Percentiles rank a stretch among this genome's conserved stretches.
Evolutionary conservation across 2,113 vertebrate species (phyloP).

Genomic region (Tonatia bakeri): DNA sequence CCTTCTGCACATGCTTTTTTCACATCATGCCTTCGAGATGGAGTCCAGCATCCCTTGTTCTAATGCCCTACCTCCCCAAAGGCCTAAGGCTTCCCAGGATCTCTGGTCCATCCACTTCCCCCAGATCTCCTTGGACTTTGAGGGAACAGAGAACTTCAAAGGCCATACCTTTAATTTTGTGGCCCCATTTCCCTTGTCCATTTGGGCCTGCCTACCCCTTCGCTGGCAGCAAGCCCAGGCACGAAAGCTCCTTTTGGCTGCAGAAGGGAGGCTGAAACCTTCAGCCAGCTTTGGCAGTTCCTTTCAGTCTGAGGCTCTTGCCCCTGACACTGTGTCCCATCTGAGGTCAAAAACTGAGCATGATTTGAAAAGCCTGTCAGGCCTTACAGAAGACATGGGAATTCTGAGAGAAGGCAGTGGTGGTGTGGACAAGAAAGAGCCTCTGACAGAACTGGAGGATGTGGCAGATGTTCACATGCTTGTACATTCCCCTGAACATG

Average conservation of each 20-base stretch:
- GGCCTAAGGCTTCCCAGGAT: slow-evolving; percentile 84
- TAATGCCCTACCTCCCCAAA: slow-evolving; percentile 49
- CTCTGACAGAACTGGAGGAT: slow-evolving; percentile 76
- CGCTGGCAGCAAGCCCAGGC: slow-evolving; percentile 78
- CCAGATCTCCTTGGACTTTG: slow-evolving; percentile 87
- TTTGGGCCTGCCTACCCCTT: slow-evolving; percentile 91
- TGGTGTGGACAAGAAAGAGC: slow-evolving; percentile 41
- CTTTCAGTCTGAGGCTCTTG: slow-evolving; percentile 53
- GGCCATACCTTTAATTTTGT: slow-evolving; percentile 88
- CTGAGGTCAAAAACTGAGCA: slow-evolving; percentile 83
- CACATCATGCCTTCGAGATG: slow-evolving; percentile 83
- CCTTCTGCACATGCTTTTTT: slow-evolving; percentile 88
- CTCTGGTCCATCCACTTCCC: slow-evolving; percentile 91
- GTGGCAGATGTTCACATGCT: slow-evolving; percentile 87
- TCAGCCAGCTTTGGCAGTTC: slow-evolving; percentile 82
- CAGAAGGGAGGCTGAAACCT: slow-evolving; percentile 78
- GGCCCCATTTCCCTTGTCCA: slow-evolving; percentile 89
- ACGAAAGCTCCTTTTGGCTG: slow-evolving; percentile 61
- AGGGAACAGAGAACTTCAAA: slow-evolving; percentile 90
- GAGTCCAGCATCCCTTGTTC: slow-evolving; percentile 53
- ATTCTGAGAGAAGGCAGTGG: slow-evolving; percentile 59
- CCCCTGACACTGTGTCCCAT: slow-evolving; percentile 62
- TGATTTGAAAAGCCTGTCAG: slow-evolving; percentile 79
- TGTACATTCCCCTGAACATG: slow-evolving; percentile 83
- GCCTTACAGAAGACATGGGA: slow-evolving; percentile 54